Conservation (phyloP, 2,888 invertebrate genomes). For the Scaptodrosophila latifasciaeformis region DNA sequence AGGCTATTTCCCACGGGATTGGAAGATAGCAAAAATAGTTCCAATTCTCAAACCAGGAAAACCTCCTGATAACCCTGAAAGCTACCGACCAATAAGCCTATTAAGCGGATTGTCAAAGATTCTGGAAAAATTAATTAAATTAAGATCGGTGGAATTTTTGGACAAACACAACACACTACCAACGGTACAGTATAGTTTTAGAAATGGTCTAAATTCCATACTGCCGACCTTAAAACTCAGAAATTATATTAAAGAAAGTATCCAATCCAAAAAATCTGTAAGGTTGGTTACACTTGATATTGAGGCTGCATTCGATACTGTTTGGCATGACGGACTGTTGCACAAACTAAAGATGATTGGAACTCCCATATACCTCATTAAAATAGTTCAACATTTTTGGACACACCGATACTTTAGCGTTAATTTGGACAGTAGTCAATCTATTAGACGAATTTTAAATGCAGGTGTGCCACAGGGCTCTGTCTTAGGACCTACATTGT, state of each 20-base stretch:
- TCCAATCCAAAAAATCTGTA: background rate
- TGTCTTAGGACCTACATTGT: too few relatives aligned
- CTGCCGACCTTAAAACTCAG: background rate
- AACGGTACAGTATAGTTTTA: slow-evolving; percentile 1
- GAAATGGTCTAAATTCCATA: background rate
- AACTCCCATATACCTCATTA: background rate
- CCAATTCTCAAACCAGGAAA: slow-evolving; percentile 7
- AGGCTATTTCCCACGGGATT: slow-evolving; percentile 1
- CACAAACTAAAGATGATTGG: background rate
- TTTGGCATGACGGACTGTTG: background rate
- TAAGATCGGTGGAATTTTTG: background rate
- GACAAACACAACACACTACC: background rate
- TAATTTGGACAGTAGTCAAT: background rate
- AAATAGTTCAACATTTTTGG: background rate
- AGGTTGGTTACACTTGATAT: background rate
- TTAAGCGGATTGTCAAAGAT: slow-evolving; percentile 7
- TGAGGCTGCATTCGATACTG: too few relatives aligned
- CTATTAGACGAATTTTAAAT: too few relatives aligned
- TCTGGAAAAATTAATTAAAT: slow-evolving; percentile 3
- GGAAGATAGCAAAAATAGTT: slow-evolving; percentile 2
- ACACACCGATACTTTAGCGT: background rate
- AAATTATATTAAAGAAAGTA: background rate
- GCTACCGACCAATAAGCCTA: slow-evolving; percentile 5
- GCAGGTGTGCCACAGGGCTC: too few relatives aligned
- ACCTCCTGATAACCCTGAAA: background rate